A percentile compares a stretch with the other conserved stretches of the same genome.
Evolutionary conservation across 1,140 invertebrate genomes (phyloP).

Genomic region (Pseudachorutes palmiensis): DNA sequence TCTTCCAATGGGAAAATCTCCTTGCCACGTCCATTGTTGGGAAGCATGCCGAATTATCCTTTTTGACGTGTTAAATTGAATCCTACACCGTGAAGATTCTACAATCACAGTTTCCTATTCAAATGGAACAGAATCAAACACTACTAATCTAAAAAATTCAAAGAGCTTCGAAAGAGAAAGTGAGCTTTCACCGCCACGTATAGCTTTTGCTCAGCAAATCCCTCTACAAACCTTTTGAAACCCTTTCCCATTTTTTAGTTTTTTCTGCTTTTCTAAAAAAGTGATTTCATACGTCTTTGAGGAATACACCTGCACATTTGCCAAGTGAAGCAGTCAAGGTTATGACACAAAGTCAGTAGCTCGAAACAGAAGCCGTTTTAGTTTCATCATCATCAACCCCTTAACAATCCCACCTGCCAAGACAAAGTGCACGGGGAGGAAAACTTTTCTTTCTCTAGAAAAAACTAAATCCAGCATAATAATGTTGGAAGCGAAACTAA

Average conservation of each 20-base stretch:
- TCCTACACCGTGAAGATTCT: constrained; percentile 1
- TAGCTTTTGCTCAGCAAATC: too few relatives aligned
- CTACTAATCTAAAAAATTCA: too few relatives aligned
- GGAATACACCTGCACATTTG: constrained; percentile 5
- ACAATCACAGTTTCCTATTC: background rate
- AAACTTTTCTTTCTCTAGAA: too few relatives aligned
- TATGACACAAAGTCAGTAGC: constrained; percentile 13
- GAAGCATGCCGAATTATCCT: background rate
- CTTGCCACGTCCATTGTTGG: background rate
- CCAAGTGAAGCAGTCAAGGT: constrained; percentile 7
- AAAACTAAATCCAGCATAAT: background rate
- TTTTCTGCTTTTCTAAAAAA: background rate
- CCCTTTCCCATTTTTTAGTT: too few relatives aligned
- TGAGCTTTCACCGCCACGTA: too few relatives aligned
- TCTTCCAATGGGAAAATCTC: background rate
- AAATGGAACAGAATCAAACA: background rate
- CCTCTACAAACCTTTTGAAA: too few relatives aligned
- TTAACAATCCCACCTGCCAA: constrained; percentile 4
- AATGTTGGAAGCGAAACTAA: constrained; percentile 9
- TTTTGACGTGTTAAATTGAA: constrained; percentile 2
- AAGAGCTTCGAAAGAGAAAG: too few relatives aligned
- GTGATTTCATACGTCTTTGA: background rate
- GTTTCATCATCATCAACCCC: background rate
- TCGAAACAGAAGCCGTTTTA: constrained; percentile 11
- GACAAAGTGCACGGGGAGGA: background rate